Percentiles rank a stretch among this genome's conserved stretches.
Conservation (phyloP, 2,888 invertebrate species). For the Himalopsyche japonica region DNA sequence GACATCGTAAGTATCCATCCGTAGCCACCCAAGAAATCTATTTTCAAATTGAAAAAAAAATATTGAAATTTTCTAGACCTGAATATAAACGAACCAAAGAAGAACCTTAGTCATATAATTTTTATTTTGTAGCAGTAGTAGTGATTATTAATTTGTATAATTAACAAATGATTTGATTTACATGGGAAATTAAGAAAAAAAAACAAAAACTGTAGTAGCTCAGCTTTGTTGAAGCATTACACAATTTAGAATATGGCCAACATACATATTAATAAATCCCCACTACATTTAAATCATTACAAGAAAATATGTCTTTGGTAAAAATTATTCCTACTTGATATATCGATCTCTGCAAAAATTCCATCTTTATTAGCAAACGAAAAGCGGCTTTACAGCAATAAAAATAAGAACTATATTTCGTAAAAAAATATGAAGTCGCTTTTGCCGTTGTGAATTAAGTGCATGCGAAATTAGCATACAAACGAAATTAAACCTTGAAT, state of each 20-base stretch:
- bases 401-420: background rate
- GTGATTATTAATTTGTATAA: too few relatives aligned
- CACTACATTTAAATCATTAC: background rate
- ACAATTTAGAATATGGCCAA: background rate
- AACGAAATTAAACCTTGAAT: background rate
- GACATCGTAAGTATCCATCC: too few relatives aligned
- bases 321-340: background rate
- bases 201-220: background rate
- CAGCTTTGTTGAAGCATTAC: background rate
- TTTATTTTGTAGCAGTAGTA: too few relatives aligned
- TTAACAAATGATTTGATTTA: too few relatives aligned
- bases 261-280: constrained; percentile 9
- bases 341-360: background rate
- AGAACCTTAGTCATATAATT: too few relatives aligned
- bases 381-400: background rate
- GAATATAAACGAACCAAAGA: too few relatives aligned
- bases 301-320: constrained; percentile 1
- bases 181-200: too few relatives aligned
- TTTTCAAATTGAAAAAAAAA: too few relatives aligned
- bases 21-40: too few relatives aligned
- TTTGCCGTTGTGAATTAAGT: background rate
- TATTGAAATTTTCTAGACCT: too few relatives aligned
- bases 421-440: background rate
- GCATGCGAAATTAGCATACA: background rate
- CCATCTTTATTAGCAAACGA: background rate